These are phyloP conservation scores for Charina bottae DNA, from an alignment of 2,113 vertebrate species.

Conservation along the genomic window DNA sequence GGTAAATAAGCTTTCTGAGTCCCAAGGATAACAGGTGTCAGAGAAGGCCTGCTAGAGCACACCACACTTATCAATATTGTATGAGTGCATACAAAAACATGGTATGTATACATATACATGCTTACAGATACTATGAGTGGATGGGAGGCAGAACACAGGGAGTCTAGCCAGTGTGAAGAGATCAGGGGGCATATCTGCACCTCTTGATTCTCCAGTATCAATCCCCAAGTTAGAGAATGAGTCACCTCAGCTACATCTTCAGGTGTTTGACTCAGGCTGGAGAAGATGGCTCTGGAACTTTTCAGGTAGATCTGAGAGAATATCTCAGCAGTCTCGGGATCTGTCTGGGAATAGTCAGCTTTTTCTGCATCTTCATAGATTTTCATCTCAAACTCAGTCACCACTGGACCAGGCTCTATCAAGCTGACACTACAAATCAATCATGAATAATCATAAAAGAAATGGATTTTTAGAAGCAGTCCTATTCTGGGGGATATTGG, in stretches of 20 bases:
- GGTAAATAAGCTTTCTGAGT: not conserved
- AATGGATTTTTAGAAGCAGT: not conserved
- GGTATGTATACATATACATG: not conserved
- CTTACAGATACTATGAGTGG: not conserved
- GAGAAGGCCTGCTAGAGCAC: not conserved
- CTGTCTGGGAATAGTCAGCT: conserved; percentile 68
- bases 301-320: conserved; percentile 77
- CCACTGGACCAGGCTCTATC: conserved; percentile 80
- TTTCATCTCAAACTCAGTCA: conserved; percentile 80
- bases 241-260: conserved; percentile 76
- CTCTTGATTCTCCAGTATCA: not conserved
- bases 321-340: conserved; percentile 71
- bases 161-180: not conserved
- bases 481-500: not conserved
- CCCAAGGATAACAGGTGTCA: not conserved
- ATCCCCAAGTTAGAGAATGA: not conserved
- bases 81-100: not conserved
- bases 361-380: conserved; percentile 74
- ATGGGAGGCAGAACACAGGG: not conserved
- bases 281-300: conserved; percentile 75
- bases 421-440: conserved; percentile 69
- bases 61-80: not conserved
- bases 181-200: not conserved
- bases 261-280: conserved; percentile 76
- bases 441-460: not conserved